Base-by-base conservation (phyloP, 2,797 vertebrate genomes). In the Triplophysa bombifrons region DNA sequence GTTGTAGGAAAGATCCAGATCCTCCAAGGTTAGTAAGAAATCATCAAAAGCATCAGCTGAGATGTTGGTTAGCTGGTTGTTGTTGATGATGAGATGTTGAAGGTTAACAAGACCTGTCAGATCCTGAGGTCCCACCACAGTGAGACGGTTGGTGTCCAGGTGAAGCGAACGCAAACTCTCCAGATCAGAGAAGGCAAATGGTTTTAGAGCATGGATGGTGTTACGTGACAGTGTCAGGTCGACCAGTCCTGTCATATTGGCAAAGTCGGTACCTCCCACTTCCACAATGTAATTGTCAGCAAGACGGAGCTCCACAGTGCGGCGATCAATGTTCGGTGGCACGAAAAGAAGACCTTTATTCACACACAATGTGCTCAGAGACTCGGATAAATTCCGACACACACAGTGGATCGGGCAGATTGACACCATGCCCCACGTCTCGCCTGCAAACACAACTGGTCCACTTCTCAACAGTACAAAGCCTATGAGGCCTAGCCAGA, bases 1-100 rank as follows among this genome's bases (percentile, higher is more conserved):
- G 86, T 98, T 98, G 91, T 97, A 97, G 81, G 96, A 97, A 85
- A 98, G 74, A 81, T 98, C 96, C 13, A 98, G 93, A 86, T 97
- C 96, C 85, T 98, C 96, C 51, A 98, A 85, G 0, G 95, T 94
- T 58, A 91, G 82, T 70, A 96, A 83, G 84, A 98, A 98, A 89
- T 98, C 96, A 0, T 97, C 95, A 1, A 98, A 98, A 78, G 96
- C 94, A 16, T 93, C 92, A 0, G 76, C 84, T 0, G 95, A 93
- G 46, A 97, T 92, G 78, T 93, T 91, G 20, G 92, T 84, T 82
- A 98, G 92, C 92, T 98, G 96, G 91, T 98, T 98, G 91, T 95
- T 95, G 76, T 96, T 98, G 78, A 96, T 81, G 38, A 96, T 97
- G 78, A 98, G 93, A 88, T 97, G 96, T 88, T 97, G 96, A 53